A percentile compares a stretch with the other conserved stretches of the same genome.
Evolutionary conservation across 2,113 vertebrate species (phyloP).

Genomic region (Rhinopomastus cyanomelas): DNA sequence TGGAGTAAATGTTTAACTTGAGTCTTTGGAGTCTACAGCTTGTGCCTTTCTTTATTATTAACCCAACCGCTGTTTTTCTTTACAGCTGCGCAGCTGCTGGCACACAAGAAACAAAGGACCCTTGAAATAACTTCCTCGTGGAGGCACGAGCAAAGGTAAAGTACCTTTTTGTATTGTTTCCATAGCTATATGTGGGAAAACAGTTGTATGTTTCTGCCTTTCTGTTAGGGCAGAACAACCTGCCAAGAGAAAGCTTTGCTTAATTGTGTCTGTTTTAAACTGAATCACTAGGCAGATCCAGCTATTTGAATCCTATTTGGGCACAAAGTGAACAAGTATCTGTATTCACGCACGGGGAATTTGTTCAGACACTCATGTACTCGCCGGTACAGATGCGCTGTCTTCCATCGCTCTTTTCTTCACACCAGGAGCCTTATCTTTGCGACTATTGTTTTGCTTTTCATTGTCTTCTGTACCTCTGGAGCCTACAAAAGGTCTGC

Average conservation of each 20-base stretch:
- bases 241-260: background rate
- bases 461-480: background rate
- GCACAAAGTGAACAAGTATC: background rate
- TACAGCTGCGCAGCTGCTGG: slow-evolving; percentile 21
- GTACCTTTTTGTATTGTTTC: slow-evolving; percentile 11
- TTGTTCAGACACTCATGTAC: background rate
- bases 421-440: background rate
- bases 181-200: background rate
- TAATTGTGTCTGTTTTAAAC: background rate
- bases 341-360: rapidly evolving
- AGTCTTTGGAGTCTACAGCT: slow-evolving; percentile 33
- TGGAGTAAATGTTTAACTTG: slow-evolving; percentile 81
- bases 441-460: background rate
- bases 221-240: background rate
- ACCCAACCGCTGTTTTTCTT: slow-evolving; percentile 54
- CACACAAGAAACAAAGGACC: background rate
- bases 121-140: background rate
- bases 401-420: background rate
- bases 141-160: slow-evolving; percentile 70
- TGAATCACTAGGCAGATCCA: background rate
- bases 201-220: background rate
- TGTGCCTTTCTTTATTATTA: slow-evolving; percentile 66
- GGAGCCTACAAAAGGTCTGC: background rate
- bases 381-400: rapidly evolving
- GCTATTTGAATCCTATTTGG: background rate